Evolutionary conservation across 2,797 vertebrate genomes (phyloP), one percentile per base, ranked within the genome.

Genomic region (Tamandua tetradactyla): DNA sequence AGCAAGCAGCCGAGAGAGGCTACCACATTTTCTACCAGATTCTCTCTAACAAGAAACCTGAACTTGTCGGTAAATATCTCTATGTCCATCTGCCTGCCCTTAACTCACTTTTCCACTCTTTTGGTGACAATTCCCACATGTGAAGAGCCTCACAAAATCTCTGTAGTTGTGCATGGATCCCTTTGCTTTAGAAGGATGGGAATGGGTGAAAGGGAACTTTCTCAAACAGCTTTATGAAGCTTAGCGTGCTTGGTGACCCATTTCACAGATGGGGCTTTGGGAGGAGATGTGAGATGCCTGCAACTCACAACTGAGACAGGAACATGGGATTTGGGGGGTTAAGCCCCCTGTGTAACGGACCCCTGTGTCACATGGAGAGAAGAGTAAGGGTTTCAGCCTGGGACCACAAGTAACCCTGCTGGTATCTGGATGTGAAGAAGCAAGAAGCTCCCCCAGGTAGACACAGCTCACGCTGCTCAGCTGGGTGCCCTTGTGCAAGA

Each of bases 21-120:
- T 98, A 98, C 89, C 98, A 97, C 81, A 98, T 98, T 94, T 99
- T 98, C 98, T 98, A 98, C 91, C 98, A 98, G 94, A 98, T 98
- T 72, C 96, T 99, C 83, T 98, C 98, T 91, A 98, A 98, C 71
- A 98, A 96, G 96, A 98, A 98, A 78, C 97, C 97, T 92, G 97
- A 98, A 35, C 92, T 98, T 91, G 62, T 95, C 17, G 98, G 97
- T 98, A 97, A 68, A 95, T 25, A 49, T 52, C 62, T 80, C 76
- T 30, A 25, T 35, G 17, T 66, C 44, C n/a, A 0, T 62, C 78
- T 1, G 85, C 61, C 30, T 57, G 72, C 42, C 74, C 71, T 69
- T 47, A 78, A 49, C 42, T 80, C 20, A 25, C 49, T 79, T 44
- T 78, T 55, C 72, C 61, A 1, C 42, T 87, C 11, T 71, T 85